A percentile compares a stretch with the other conserved stretches of the same genome.
These are phyloP conservation scores for Trichomalopsis sarcophagae DNA, from an alignment of 1,140 invertebrate species.

Conservation along the genomic window DNA sequence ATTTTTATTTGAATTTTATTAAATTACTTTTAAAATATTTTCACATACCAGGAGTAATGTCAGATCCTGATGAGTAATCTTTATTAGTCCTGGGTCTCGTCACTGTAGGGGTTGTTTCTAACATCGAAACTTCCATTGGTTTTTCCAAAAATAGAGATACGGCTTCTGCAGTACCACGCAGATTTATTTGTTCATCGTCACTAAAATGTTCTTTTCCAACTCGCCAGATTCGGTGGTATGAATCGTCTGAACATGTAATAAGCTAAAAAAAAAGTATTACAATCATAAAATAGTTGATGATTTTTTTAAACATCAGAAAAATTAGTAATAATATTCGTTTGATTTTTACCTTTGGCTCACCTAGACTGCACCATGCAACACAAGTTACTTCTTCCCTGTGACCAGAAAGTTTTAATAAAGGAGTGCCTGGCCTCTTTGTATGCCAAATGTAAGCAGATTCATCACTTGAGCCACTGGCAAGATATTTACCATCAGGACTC, in stretches of 20 bases:
- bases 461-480: slow-evolving; percentile 90
- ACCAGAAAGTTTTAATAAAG: slow-evolving; percentile 81
- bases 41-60: slow-evolving; percentile 56
- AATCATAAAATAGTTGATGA: not conserved
- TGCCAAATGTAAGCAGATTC: slow-evolving; percentile 91
- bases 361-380: slow-evolving; percentile 83
- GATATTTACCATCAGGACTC: slow-evolving; percentile 85
- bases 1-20: not conserved
- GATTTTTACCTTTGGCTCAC: slow-evolving; percentile 73
- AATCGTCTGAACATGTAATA: slow-evolving; percentile 88
- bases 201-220: slow-evolving; percentile 76
- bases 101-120: slow-evolving; percentile 66
- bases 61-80: slow-evolving; percentile 61
- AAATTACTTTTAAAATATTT: slow-evolving; percentile 2
- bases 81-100: slow-evolving; percentile 38
- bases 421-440: slow-evolving; percentile 77
- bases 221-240: slow-evolving; percentile 85
- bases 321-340: not conserved
- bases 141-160: slow-evolving; percentile 59
- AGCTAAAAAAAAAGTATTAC: slow-evolving; percentile 72
- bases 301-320: not conserved
- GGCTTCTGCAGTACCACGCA: slow-evolving; percentile 76
- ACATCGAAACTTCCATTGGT: slow-evolving; percentile 49
- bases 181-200: slow-evolving; percentile 72
- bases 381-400: slow-evolving; percentile 91